Conservation (phyloP, 2,888 invertebrate genomes). For the Osmoderma eremita region DNA sequence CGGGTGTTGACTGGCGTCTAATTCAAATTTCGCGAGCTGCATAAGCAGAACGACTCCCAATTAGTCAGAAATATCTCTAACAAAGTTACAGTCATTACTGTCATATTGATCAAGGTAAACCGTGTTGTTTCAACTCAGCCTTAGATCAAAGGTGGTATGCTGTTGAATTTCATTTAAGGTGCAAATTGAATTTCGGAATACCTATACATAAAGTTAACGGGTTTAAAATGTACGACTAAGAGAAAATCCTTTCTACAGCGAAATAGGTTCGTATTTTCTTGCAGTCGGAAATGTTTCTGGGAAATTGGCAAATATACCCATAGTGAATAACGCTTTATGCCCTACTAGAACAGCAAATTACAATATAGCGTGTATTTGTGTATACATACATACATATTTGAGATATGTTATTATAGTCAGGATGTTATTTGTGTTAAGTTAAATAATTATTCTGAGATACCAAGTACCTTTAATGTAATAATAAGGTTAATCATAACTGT, state of each 20-base stretch:
- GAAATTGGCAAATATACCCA: background rate
- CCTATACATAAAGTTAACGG: background rate
- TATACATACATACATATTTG: too few species aligned
- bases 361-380: too few species aligned
- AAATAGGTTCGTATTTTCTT: background rate
- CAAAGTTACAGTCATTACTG: background rate
- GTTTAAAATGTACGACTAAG: background rate
- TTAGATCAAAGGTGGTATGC: constrained; percentile 9
- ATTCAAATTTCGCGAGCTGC: background rate
- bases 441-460: too few species aligned
- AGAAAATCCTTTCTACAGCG: background rate
- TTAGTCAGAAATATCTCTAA: background rate
- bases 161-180: constrained; percentile 7
- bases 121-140: constrained; percentile 8
- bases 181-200: constrained; percentile 5
- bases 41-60: too few species aligned
- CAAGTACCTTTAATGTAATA: too few species aligned
- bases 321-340: too few species aligned
- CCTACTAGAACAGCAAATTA: too few species aligned
- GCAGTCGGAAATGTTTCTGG: background rate
- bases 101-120: background rate
- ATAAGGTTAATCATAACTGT: too few species aligned
- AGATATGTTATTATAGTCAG: too few species aligned
- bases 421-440: too few species aligned
- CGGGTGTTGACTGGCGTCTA: background rate